Evolutionary conservation across 2,888 invertebrate genomes (phyloP).

Genomic region (Atethmia centrago): DNA sequence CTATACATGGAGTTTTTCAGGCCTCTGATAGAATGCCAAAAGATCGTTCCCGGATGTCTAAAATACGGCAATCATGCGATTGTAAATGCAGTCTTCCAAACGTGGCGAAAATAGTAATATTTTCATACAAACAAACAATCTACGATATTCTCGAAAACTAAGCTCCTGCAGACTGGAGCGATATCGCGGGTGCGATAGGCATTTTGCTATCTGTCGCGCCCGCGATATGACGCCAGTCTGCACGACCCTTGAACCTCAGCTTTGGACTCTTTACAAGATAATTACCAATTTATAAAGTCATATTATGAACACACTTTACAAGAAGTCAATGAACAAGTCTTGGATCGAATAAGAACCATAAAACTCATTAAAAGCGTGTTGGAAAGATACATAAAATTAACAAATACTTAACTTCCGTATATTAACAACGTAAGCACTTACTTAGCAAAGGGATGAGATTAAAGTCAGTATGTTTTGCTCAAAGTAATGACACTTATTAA

Average conservation of each 20-base stretch:
- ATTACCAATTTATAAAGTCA: background rate
- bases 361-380: slow-evolving; percentile 31
- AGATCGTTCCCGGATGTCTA: background rate
- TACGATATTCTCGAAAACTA: background rate
- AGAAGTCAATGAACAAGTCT: slow-evolving; percentile 1
- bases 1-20: background rate
- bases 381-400: slow-evolving; percentile 27
- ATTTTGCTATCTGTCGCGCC: too few species aligned
- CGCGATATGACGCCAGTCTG: too few species aligned
- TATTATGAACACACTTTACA: background rate
- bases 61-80: background rate
- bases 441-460: slow-evolving; percentile 38
- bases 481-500: slow-evolving; percentile 39
- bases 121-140: background rate
- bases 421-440: slow-evolving; percentile 39
- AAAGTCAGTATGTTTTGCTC: slow-evolving; percentile 41
- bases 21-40: background rate
- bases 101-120: background rate
- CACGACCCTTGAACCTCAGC: too few species aligned
- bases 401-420: slow-evolving; percentile 33
- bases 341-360: background rate
- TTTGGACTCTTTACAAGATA: background rate
- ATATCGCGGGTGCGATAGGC: too few species aligned
- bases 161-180: too few species aligned
- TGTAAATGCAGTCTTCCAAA: background rate